Conservation (phyloP, 2,888 invertebrate genomes). For the Palloptera scutellata region DNA sequence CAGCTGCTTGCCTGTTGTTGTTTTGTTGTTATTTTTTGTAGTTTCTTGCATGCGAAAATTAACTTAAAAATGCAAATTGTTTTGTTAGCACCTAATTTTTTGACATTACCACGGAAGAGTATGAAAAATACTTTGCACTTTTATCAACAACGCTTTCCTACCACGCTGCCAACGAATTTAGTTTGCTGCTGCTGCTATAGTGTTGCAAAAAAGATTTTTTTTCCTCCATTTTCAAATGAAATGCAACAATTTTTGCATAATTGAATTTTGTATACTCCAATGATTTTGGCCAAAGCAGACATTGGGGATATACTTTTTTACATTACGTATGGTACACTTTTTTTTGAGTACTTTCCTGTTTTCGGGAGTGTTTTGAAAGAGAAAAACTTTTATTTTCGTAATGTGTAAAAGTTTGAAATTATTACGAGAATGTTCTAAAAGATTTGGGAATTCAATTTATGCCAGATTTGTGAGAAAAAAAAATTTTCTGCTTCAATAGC, state of each 20-base stretch:
- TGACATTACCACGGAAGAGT: slow-evolving; percentile 26
- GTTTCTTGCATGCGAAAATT: slow-evolving; percentile 41
- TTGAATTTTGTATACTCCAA: slow-evolving; percentile 30
- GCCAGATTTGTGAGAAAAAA: no score
- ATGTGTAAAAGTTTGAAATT: no score
- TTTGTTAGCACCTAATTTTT: slow-evolving; percentile 62
- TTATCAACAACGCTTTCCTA: background rate
- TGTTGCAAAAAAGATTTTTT: background rate
- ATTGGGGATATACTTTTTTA: no score
- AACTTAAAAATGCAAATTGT: slow-evolving; percentile 62
- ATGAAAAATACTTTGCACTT: background rate
- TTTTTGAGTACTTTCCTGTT: no score
- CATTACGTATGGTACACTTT: no score
- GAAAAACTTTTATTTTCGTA: no score
- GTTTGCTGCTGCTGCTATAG: background rate
- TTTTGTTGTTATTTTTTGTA: slow-evolving; percentile 14
- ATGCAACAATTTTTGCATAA: slow-evolving; percentile 32
- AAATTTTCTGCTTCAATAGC: no score
- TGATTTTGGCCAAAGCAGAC: slow-evolving; percentile 2
- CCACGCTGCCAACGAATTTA: background rate
- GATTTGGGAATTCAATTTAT: no score
- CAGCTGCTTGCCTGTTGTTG: slow-evolving; percentile 23
- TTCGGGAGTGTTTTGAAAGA: no score
- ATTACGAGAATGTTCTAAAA: no score
- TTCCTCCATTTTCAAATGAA: background rate